Base-by-base conservation (phyloP, 2,113 vertebrate genomes). In the Eira barbara region DNA sequence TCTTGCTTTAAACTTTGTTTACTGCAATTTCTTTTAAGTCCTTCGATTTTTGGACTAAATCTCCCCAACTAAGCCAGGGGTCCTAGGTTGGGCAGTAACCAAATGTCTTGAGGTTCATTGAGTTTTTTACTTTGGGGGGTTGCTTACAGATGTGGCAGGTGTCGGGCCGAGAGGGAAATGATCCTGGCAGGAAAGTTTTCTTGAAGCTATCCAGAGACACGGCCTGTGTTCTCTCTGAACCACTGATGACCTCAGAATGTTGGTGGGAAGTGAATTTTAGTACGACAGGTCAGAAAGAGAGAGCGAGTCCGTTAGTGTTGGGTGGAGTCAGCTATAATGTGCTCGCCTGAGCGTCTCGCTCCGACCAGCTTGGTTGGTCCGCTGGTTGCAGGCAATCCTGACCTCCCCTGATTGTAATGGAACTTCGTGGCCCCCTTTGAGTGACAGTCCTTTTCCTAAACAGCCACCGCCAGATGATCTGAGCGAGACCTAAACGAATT, bases 1-100 rank as follows among this genome's bases (percentile, higher is more conserved):
- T 76, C 21, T 89, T 94, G 29, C 25, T 79, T 93, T 95, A 94
- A 47, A 47, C 31, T 71, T 49, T 92, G 29, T 59, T 52, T 71
- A 27, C n/a, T 29, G 4, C 49, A 47, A 27, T 17, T 21, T 47
- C 27, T 82, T 78, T 63, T 20, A n/a, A 55, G 14, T 49, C 42
- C 18, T 45, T 71, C 21, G 10, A 17, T 55, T 31, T 79, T 27
- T 47, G 63, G 86, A 63, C 42, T 63, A 9, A 87, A 5, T 55
- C 59, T 90, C 20, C 18, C 78, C 55, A 31, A 2, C 71, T 78
- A 27, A 88, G 34, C 69, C 10, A 12, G 23, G 65, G 71, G n/a
- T 78, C 71, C 0, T 34, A 31, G 61, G 17, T 83, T 13, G 27
- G 52, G 25, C 36, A 71, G 2, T 61, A 36, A 47, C 4, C 20